phyloP scores from a whole-genome alignment of 1,140 invertebrate genomes.

The Meloidogyne hapla region DNA sequence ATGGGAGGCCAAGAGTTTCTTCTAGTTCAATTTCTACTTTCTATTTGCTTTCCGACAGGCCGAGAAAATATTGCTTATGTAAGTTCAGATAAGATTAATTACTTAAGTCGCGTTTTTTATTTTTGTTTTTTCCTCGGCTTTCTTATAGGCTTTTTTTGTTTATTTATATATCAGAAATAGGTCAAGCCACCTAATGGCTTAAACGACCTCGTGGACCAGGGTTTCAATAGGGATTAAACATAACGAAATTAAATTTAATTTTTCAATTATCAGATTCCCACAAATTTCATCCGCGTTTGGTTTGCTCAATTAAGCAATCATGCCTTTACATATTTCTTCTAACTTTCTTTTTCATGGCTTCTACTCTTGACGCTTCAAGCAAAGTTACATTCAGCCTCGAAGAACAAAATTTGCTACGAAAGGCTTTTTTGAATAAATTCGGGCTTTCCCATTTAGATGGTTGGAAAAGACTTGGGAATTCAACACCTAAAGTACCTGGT shows the following conservation, averaged over 20 bases:
- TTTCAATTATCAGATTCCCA: neutral
- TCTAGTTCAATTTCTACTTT: neutral
- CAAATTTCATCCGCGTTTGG: too few relatives aligned
- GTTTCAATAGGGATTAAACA: too few relatives aligned
- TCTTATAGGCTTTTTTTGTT: too few relatives aligned
- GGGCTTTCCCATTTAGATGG: constrained; percentile 14
- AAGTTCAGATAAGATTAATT: neutral
- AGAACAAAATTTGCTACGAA: neutral
- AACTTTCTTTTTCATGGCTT: neutral
- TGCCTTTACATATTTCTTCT: neutral
- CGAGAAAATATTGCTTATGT: neutral
- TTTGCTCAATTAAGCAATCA: neutral
- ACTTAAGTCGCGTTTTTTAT: neutral
- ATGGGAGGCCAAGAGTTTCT: neutral
- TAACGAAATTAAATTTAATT: neutral
- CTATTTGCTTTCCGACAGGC: neutral
- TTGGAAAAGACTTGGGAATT: neutral
- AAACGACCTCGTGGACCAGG: too few relatives aligned
- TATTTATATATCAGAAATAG: too few relatives aligned
- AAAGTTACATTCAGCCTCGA: neutral
- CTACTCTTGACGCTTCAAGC: neutral
- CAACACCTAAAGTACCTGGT: constrained; percentile 30
- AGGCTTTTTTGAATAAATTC: constrained; percentile 21
- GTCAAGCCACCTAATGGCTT: too few relatives aligned
- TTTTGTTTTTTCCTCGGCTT: too few relatives aligned